These are phyloP conservation scores for Papilio dardanus DNA, from an alignment of 1,140 invertebrate genomes.

Conservation along the genomic window DNA sequence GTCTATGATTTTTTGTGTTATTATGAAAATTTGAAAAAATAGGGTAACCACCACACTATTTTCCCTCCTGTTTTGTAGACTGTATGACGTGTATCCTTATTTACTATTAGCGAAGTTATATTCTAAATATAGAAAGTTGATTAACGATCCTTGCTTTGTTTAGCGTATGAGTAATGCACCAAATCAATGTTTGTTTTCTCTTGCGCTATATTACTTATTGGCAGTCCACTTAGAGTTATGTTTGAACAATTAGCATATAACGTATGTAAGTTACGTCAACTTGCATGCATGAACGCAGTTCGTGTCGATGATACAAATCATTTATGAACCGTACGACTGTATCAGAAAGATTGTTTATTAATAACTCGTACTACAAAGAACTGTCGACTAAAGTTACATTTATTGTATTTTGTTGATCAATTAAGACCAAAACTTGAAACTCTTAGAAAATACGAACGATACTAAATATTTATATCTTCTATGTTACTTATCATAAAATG, in stretches of 20 bases:
- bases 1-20: no score
- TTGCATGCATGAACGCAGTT: background rate
- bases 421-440: no score
- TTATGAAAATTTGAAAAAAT: no score
- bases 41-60: no score
- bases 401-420: background rate
- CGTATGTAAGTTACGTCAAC: constrained; percentile 5
- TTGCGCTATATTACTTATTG: constrained; percentile 2
- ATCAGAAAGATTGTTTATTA: background rate
- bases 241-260: background rate
- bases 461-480: no score
- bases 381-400: background rate
- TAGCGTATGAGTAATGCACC: constrained; percentile 4
- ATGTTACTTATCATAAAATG: no score
- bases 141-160: background rate
- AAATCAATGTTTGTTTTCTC: constrained; percentile 1
- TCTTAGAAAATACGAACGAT: no score
- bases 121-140: constrained; percentile 8
- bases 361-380: background rate
- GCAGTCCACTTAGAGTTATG: background rate
- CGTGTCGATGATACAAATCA: constrained; percentile 2
- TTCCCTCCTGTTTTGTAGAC: no score
- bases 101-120: background rate
- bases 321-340: background rate
- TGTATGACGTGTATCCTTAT: background rate